Evolutionary conservation across 1,140 invertebrate species (phyloP).

Genomic region (Drosophila ironensis): DNA sequence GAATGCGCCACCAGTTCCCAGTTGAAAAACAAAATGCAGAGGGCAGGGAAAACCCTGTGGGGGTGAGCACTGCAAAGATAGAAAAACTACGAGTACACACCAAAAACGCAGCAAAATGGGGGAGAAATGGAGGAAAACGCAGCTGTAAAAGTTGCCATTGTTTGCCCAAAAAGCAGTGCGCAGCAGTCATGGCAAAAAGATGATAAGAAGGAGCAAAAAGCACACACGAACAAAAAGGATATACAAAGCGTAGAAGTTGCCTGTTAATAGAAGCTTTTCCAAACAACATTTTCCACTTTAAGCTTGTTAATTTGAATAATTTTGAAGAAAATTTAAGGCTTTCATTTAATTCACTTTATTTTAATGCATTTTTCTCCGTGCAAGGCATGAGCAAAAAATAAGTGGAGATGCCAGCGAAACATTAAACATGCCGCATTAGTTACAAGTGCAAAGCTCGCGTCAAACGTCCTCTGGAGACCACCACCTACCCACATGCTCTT

Average conservation of each 20-base stretch:
- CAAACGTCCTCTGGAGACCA: constrained; percentile 17
- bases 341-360: background rate
- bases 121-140: constrained; percentile 19
- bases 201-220: constrained; percentile 7
- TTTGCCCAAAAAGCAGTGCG: constrained; percentile 40
- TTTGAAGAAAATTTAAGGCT: background rate
- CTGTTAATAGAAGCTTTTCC: too few relatives aligned
- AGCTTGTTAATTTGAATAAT: background rate
- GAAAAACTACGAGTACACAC: constrained; percentile 8
- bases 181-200: constrained; percentile 1
- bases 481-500: background rate
- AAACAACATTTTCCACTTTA: background rate
- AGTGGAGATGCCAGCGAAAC: constrained; percentile 23
- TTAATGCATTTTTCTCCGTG: background rate
- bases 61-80: too few relatives aligned
- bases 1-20: constrained; percentile 17
- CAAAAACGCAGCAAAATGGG: background rate
- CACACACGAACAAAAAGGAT: background rate
- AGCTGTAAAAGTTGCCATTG: constrained; percentile 71
- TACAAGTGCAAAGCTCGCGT: constrained; percentile 67
- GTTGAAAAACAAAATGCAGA: background rate
- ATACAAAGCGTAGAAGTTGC: background rate
- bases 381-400: constrained; percentile 14
- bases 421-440: constrained; percentile 74
- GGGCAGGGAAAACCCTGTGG: constrained; percentile 15